phyloP scores from a whole-genome alignment of 53 echinoderm and acorn worm genomes.

The Crossaster papposus region DNA sequence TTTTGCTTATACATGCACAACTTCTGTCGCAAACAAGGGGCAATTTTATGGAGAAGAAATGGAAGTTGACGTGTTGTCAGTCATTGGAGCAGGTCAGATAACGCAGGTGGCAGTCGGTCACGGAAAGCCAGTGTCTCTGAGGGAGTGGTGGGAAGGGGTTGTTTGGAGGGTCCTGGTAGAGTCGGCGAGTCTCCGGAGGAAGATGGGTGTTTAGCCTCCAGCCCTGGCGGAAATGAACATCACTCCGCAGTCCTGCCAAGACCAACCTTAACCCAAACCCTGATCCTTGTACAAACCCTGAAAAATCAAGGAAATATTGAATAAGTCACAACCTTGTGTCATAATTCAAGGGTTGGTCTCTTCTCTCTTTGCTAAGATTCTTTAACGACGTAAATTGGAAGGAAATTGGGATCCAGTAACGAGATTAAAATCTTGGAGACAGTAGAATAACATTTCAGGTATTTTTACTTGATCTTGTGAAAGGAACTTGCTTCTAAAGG shows the following conservation, averaged over 20 bases:
- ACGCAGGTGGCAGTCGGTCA: conserved; percentile 6
- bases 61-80: background rate
- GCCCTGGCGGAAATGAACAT: background rate
- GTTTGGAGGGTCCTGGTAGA: too few species aligned
- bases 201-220: background rate
- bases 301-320: conserved; percentile 26
- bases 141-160: background rate
- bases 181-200: background rate
- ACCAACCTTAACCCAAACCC: background rate
- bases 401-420: background rate
- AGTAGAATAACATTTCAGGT: background rate
- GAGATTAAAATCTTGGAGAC: conserved; percentile 1
- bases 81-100: background rate
- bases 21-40: too few species aligned
- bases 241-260: background rate
- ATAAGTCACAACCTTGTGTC: conserved; percentile 9
- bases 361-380: background rate
- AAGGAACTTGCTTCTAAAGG: background rate
- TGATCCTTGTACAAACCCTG: background rate
- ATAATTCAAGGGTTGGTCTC: background rate
- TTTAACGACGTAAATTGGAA: background rate
- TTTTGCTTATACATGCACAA: too few species aligned
- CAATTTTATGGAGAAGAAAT: background rate
- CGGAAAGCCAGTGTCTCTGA: background rate
- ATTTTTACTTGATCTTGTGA: background rate